A percentile compares a stretch with the other conserved stretches of the same genome.
phyloP scores from a whole-genome alignment of 2,888 invertebrate genomes.

The Patella ulyssiponensis region DNA sequence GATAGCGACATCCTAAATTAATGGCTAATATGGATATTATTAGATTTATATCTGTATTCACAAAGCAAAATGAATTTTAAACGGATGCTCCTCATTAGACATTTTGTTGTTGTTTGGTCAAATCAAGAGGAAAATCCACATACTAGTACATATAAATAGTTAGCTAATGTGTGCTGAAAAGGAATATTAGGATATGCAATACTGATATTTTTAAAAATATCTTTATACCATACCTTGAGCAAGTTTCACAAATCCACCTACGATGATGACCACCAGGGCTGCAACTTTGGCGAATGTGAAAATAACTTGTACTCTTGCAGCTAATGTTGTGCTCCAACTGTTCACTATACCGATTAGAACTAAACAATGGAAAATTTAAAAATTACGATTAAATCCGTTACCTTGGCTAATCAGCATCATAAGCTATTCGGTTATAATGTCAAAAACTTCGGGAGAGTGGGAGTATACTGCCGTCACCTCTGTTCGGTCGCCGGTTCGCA shows the following conservation, averaged over 20 bases:
- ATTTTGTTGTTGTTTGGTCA: neutral
- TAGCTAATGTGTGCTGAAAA: too few relatives aligned
- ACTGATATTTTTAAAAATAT: neutral
- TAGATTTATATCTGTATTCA: too few relatives aligned
- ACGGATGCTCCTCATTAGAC: neutral
- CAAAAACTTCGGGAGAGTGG: too few relatives aligned
- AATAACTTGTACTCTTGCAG: conserved; percentile 93
- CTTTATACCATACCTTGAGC: conserved; percentile 79
- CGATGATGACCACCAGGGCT: conserved; percentile 90
- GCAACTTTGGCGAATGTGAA: conserved; percentile 94
- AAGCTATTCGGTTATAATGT: too few relatives aligned
- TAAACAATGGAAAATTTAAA: conserved; percentile 70
- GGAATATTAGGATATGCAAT: too few relatives aligned
- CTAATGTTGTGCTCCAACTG: conserved; percentile 94
- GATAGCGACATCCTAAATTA: too few relatives aligned
- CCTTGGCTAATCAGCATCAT: too few relatives aligned
- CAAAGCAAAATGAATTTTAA: neutral
- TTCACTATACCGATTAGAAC: conserved; percentile 91
- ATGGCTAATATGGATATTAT: too few relatives aligned
- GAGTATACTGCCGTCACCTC: too few relatives aligned
- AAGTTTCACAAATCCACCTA: conserved; percentile 90
- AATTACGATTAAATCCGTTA: neutral
- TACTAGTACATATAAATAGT: too few relatives aligned
- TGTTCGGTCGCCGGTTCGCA: too few relatives aligned
- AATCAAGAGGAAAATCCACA: too few relatives aligned